Conservation (phyloP, 2,888 invertebrate genomes). For the Myopa testacea region DNA sequence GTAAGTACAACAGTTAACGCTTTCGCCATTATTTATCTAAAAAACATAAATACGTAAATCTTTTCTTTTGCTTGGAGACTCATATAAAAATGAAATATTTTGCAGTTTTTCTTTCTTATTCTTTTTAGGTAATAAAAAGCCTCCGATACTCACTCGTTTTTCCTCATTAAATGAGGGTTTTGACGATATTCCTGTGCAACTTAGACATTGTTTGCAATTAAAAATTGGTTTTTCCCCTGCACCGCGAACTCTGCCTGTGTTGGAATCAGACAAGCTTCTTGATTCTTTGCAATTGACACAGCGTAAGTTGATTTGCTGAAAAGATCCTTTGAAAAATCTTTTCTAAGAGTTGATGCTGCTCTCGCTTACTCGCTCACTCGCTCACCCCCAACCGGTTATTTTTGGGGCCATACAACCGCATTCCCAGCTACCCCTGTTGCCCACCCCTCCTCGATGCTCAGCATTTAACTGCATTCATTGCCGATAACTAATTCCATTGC, state of each 20-base stretch:
- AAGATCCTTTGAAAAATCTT: slow-evolving; percentile 19
- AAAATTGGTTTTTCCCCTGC: background rate
- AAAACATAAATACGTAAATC: too few relatives aligned
- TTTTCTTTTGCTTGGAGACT: too few relatives aligned
- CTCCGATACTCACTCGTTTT: too few relatives aligned
- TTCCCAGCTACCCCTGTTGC: background rate
- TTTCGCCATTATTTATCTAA: too few relatives aligned
- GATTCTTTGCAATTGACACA: slow-evolving; percentile 5
- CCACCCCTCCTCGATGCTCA: background rate
- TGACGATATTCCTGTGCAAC: too few relatives aligned
- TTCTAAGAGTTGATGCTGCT: background rate
- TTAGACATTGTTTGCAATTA: background rate
- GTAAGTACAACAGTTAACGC: too few relatives aligned
- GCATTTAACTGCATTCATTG: background rate
- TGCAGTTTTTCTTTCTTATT: too few relatives aligned
- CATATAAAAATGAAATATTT: too few relatives aligned
- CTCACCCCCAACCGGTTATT: background rate
- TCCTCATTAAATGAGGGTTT: too few relatives aligned
- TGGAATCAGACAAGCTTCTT: background rate
- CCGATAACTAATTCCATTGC: slow-evolving; percentile 34
- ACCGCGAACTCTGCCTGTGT: background rate
- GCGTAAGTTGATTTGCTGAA: slow-evolving; percentile 19
- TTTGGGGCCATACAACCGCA: background rate
- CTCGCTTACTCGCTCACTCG: background rate
- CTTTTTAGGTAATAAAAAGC: too few relatives aligned